Percentiles rank a stretch among this genome's conserved stretches.
Evolutionary conservation across 2,113 vertebrate genomes (phyloP).

Genomic region (Labeo rohita): DNA sequence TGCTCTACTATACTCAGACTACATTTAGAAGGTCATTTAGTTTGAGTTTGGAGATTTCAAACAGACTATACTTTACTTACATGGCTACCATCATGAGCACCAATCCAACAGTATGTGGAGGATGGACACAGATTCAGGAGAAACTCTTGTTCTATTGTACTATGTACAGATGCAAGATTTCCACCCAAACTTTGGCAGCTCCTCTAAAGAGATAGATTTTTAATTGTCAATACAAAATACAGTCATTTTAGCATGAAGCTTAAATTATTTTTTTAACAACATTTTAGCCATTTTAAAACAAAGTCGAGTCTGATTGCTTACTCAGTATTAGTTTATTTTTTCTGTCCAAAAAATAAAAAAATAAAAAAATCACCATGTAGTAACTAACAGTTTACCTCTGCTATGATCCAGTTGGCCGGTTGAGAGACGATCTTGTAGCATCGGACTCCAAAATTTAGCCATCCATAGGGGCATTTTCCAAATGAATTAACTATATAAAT

Average conservation of each 20-base stretch:
- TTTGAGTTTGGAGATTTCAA: background rate
- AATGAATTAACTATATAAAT: background rate
- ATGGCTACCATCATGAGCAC: background rate
- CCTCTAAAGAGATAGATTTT: background rate
- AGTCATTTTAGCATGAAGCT: background rate
- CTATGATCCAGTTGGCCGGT: background rate
- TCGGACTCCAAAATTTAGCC: background rate
- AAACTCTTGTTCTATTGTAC: background rate
- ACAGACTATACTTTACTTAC: background rate
- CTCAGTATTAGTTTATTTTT: too few relatives aligned
- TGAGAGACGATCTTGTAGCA: background rate
- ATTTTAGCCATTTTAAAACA: too few relatives aligned
- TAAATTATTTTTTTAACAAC: too few relatives aligned
- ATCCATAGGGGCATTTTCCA: background rate
- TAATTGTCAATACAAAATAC: background rate
- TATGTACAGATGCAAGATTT: background rate
- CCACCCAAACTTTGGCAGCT: background rate
- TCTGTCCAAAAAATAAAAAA: too few relatives aligned
- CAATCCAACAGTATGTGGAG: background rate
- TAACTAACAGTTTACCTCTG: background rate
- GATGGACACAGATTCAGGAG: background rate
- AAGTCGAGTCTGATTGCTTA: too few relatives aligned
- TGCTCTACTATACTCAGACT: background rate
- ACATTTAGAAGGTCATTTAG: background rate
- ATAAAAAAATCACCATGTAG: background rate